Conservation (phyloP, 2,888 invertebrate genomes). For the Chrysotoxum bicinctum region DNA sequence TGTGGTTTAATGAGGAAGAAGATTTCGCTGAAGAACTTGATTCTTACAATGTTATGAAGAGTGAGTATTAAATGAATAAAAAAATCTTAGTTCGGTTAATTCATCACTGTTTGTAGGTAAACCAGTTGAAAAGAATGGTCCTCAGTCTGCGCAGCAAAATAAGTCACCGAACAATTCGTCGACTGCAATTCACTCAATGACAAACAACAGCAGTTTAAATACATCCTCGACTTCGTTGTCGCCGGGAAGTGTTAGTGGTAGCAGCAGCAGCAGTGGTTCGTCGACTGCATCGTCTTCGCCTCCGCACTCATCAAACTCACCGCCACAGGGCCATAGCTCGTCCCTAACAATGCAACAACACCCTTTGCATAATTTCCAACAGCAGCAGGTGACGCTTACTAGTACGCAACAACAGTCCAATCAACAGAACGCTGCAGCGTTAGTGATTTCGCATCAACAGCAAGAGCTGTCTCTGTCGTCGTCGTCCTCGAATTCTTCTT, state of each 20-base stretch:
- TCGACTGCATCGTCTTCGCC: slow-evolving; percentile 72
- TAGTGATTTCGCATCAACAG: slow-evolving; percentile 72
- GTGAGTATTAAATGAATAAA: slow-evolving; percentile 75
- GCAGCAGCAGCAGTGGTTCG: slow-evolving; percentile 75
- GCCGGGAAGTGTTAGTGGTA: slow-evolving; percentile 76
- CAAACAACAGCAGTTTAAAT: slow-evolving; percentile 78
- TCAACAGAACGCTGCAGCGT: slow-evolving; percentile 75
- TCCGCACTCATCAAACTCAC: slow-evolving; percentile 70
- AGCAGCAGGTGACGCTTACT: slow-evolving; percentile 79
- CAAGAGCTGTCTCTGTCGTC: slow-evolving; percentile 79
- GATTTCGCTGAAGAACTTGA: slow-evolving; percentile 90
- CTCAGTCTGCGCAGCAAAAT: slow-evolving; percentile 78
- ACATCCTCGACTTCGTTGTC: slow-evolving; percentile 77
- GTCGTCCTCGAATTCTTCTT: slow-evolving; percentile 69
- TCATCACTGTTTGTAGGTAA: slow-evolving; percentile 53
- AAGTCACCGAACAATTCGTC: slow-evolving; percentile 79
- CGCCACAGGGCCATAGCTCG: slow-evolving; percentile 62
- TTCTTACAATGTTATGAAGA: slow-evolving; percentile 81
- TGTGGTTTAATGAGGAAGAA: slow-evolving; percentile 99
- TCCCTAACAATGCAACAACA: slow-evolving; percentile 80
- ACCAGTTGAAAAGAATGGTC: slow-evolving; percentile 79
- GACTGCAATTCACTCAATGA: slow-evolving; percentile 73
- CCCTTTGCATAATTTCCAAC: slow-evolving; percentile 79
- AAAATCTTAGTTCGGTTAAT: slow-evolving; percentile 18
- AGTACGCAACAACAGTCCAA: slow-evolving; percentile 76